phyloP scores from a whole-genome alignment of 2,888 invertebrate genomes.

The Parnassius orleans region DNA sequence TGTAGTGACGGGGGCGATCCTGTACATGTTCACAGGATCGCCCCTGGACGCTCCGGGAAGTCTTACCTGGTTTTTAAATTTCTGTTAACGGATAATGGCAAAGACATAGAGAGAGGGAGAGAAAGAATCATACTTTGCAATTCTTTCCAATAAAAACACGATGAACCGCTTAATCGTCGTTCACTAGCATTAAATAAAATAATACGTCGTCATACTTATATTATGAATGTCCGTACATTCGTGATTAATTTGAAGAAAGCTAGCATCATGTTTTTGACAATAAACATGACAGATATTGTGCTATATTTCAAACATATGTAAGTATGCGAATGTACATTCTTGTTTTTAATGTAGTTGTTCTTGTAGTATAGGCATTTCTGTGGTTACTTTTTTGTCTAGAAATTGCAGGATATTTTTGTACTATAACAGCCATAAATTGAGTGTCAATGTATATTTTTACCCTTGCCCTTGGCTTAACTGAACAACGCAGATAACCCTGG shows the following conservation, averaged over 20 bases:
- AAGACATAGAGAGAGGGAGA: too few relatives aligned
- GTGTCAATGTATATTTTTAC: constrained; percentile 10
- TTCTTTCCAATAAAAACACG: too few relatives aligned
- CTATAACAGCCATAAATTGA: background rate
- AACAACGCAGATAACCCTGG: constrained; percentile 12
- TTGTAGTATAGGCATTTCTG: background rate
- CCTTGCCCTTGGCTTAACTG: constrained; percentile 18
- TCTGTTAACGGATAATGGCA: too few relatives aligned
- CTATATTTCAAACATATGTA: background rate
- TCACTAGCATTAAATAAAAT: too few relatives aligned
- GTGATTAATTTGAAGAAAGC: background rate
- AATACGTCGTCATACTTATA: too few relatives aligned
- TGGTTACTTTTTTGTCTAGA: constrained; percentile 1
- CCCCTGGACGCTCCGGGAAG: too few relatives aligned
- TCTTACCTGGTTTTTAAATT: too few relatives aligned
- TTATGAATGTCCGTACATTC: too few relatives aligned
- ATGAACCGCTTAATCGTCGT: too few relatives aligned
- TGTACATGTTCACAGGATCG: too few relatives aligned
- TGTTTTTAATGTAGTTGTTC: background rate
- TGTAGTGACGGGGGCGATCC: too few relatives aligned
- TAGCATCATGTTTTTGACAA: background rate
- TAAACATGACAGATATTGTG: background rate
- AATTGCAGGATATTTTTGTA: constrained; percentile 3
- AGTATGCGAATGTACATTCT: background rate
- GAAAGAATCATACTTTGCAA: too few relatives aligned